These are phyloP conservation scores for Lycocerus yunnanus DNA, from an alignment of 2,888 invertebrate species.

Conservation along the genomic window DNA sequence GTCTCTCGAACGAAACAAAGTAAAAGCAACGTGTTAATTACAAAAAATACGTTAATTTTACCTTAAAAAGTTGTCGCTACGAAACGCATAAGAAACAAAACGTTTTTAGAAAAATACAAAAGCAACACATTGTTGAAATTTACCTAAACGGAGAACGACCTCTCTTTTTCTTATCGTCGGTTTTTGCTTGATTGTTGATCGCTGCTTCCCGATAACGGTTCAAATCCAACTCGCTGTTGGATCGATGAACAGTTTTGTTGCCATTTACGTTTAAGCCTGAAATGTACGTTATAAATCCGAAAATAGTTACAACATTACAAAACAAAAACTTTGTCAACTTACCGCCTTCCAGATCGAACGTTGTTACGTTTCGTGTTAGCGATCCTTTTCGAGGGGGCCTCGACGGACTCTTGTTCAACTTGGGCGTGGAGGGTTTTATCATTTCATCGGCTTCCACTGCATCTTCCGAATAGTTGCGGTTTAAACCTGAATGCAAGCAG, in stretches of 20 bases:
- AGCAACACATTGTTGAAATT: neutral
- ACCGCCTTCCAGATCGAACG: constrained; percentile 44
- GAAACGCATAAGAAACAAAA: constrained; percentile 31
- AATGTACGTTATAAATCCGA: no score
- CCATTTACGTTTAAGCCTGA: constrained; percentile 42
- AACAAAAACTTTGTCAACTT: constrained; percentile 21
- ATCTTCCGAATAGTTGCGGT: constrained; percentile 84
- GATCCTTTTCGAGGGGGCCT: constrained; percentile 80
- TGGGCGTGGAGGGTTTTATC: constrained; percentile 58
- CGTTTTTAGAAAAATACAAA: constrained; percentile 12
- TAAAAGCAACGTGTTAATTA: neutral
- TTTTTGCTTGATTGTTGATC: constrained; percentile 41
- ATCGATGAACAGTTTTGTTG: constrained; percentile 63
- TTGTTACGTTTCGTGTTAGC: constrained; percentile 60
- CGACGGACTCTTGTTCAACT: constrained; percentile 61
- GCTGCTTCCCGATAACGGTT: constrained; percentile 68
- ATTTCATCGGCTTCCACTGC: constrained; percentile 73
- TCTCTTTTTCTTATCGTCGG: constrained; percentile 68
- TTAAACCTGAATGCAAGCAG: constrained; percentile 64
- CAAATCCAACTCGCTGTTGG: constrained; percentile 78
- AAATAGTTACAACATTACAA: no score
- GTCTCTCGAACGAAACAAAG: neutral
- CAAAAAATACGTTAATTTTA: constrained; percentile 18
- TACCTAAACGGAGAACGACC: constrained; percentile 92
- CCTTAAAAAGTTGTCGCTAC: constrained; percentile 35